phyloP scores from a whole-genome alignment of 2,888 invertebrate species.

The Heliconius charithonia region DNA sequence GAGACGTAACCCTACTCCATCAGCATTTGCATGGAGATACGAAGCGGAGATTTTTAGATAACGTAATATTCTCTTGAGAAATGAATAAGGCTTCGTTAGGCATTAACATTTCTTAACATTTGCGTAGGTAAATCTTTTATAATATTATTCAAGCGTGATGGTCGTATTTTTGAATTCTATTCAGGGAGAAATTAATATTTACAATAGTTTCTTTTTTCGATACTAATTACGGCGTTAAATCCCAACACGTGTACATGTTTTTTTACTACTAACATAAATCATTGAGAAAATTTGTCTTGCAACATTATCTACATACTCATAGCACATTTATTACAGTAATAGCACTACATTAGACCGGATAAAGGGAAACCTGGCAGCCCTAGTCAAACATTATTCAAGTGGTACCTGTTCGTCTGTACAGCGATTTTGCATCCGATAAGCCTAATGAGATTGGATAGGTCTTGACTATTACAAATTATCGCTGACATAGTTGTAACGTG shows the following conservation, averaged over 20 bases:
- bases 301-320: not conserved
- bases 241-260: not conserved
- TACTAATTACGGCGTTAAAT: not conserved
- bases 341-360: not conserved
- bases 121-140: not conserved
- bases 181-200: too few relatives aligned
- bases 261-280: not conserved
- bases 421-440: constrained; percentile 43
- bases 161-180: too few relatives aligned
- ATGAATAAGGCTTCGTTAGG: constrained; percentile 1
- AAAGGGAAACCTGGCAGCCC: constrained; percentile 13
- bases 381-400: constrained; percentile 30
- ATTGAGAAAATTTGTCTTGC: not conserved
- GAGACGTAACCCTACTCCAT: constrained; percentile 8
- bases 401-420: constrained; percentile 40
- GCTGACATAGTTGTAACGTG: not conserved
- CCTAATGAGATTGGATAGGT: constrained; percentile 45
- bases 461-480: constrained; percentile 46
- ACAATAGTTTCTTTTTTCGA: not conserved
- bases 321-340: not conserved
- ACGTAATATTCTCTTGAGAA: constrained; percentile 27
- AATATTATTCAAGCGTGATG: not conserved
- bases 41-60: constrained; percentile 21
- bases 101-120: constrained; percentile 4
- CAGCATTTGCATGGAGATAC: constrained; percentile 12